Conservation (phyloP, 2,797 vertebrate species). For the Limnodromus scolopaceus region DNA sequence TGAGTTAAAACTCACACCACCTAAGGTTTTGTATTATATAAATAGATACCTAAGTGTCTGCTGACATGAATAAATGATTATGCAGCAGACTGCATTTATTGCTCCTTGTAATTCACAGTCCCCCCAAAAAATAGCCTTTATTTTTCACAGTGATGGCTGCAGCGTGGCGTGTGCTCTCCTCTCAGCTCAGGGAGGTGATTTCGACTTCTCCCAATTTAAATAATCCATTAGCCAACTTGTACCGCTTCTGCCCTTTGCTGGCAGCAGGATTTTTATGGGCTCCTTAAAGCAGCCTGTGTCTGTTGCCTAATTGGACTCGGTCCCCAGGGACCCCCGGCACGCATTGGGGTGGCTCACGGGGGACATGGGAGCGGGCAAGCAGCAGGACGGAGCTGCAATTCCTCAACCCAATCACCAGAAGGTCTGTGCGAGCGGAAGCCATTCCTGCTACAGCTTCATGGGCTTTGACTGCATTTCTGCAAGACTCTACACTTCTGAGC, state of each 20-base stretch:
- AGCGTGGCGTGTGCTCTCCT: background rate
- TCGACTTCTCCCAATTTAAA: background rate
- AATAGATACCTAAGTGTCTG: background rate
- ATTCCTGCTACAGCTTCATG: background rate
- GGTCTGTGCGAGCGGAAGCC: fast-evolving
- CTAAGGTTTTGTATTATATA: background rate
- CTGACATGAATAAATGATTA: background rate
- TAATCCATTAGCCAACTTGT: background rate
- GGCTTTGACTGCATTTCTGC: background rate
- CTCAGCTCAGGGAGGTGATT: background rate
- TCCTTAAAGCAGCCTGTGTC: background rate
- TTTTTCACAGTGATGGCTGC: background rate
- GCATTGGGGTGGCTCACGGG: fast-evolving
- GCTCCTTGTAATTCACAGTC: background rate
- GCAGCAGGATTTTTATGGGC: background rate
- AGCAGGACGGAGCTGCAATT: background rate
- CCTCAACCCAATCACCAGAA: background rate
- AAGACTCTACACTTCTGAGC: fast-evolving
- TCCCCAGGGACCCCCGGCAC: background rate
- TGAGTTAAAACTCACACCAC: background rate
- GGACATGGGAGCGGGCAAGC: background rate
- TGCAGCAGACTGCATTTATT: background rate
- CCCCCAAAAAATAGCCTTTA: background rate
- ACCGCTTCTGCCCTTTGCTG: background rate
- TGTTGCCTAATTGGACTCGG: background rate